phyloP scores from a whole-genome alignment of 92 coral and sea anemone genomes.

The Plumapathes pennacea region DNA sequence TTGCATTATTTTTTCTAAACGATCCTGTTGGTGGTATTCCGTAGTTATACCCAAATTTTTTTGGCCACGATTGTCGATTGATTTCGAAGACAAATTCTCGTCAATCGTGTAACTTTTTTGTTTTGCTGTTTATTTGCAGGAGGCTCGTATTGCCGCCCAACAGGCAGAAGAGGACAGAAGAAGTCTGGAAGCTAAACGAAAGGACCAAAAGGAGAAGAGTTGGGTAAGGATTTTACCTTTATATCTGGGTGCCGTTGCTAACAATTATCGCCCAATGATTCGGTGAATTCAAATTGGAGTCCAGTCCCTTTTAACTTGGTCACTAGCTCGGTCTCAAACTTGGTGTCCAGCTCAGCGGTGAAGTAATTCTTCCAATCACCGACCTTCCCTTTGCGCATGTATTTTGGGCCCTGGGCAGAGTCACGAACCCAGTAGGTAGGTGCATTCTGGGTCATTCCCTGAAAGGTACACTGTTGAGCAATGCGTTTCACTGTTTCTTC shows the following conservation, averaged over 20 bases:
- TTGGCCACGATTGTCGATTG: no score
- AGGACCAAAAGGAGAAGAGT: constrained; percentile 46
- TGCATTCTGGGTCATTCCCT: constrained; percentile 14
- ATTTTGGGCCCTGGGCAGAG: constrained; percentile 3
- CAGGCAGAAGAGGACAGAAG: constrained; percentile 69
- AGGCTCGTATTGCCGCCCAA: constrained; percentile 69
- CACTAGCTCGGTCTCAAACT: constrained; percentile 15
- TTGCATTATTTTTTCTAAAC: no score
- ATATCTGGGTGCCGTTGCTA: no score
- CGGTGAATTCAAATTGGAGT: constrained; percentile 9
- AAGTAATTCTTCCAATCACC: constrained; percentile 42
- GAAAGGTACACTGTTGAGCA: constrained; percentile 24
- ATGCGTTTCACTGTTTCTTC: constrained; percentile 11
- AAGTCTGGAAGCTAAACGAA: constrained; percentile 31
- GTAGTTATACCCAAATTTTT: no score
- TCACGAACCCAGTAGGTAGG: constrained; percentile 2
- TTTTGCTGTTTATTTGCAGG: no score
- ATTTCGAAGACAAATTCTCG: no score
- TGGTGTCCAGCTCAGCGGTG: constrained; percentile 11
- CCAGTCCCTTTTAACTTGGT: constrained; percentile 20
- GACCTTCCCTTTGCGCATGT: constrained; percentile 27
- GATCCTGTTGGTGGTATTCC: no score
- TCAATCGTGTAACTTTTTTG: neutral
- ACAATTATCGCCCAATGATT: no score
- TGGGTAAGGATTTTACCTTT: no score